Conservation (phyloP, 2,888 invertebrate species). For the Acronicta leporina region DNA sequence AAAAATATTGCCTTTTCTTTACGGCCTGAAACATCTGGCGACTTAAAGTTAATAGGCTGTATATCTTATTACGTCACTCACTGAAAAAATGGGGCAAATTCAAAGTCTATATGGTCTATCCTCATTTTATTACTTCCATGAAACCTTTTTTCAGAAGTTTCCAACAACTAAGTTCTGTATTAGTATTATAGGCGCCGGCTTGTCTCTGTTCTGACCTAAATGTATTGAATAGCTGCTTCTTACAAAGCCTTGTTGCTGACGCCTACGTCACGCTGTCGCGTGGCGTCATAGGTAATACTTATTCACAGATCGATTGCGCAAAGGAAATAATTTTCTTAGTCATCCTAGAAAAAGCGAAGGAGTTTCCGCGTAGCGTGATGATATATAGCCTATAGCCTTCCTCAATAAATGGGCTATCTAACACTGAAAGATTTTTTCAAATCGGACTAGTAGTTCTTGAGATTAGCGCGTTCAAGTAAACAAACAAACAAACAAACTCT, state of each 20-base stretch:
- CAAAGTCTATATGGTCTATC: neutral
- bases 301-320: constrained; percentile 10
- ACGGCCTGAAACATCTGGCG: constrained; percentile 32
- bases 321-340: constrained; percentile 13
- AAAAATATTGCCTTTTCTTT: constrained; percentile 3
- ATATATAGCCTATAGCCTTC: no score
- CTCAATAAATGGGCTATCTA: no score
- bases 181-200: constrained; percentile 34
- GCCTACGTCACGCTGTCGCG: constrained; percentile 22
- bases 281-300: constrained; percentile 5
- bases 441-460: no score
- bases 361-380: no score
- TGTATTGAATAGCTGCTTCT: constrained; percentile 32
- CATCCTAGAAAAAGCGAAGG: neutral
- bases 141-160: constrained; percentile 32
- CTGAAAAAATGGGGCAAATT: neutral
- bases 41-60: constrained; percentile 29
- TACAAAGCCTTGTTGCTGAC: constrained; percentile 17
- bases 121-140: neutral
- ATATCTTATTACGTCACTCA: constrained; percentile 8
- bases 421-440: no score
- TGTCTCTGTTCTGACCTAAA: constrained; percentile 52
- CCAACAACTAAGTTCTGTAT: constrained; percentile 22
- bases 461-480: no score
- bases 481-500: no score